Percentiles rank a stretch among this genome's conserved stretches.
Evolutionary conservation across 2,113 vertebrate species (phyloP).

Genomic region (Cololabis saira): DNA sequence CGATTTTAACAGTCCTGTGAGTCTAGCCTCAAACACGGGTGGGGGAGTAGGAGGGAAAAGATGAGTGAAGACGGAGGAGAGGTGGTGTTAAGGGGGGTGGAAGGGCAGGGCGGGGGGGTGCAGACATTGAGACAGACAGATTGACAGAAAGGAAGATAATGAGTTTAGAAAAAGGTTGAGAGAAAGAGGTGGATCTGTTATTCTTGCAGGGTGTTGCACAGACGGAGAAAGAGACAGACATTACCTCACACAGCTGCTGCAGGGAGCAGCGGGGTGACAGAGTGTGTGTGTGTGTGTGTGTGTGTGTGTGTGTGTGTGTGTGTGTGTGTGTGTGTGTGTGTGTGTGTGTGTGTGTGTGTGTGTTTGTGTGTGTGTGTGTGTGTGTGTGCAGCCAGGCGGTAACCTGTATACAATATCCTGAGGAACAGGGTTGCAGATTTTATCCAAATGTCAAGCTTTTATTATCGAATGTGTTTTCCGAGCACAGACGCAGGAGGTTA

Average conservation of each 20-base stretch:
- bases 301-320: no score
- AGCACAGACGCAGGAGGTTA: conserved; percentile 10
- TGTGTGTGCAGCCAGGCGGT: conserved; percentile 34
- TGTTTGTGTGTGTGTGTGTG: not conserved
- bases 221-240: conserved; percentile 66
- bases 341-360: no score
- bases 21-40: conserved; percentile 46
- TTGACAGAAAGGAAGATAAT: conserved; percentile 58
- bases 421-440: conserved; percentile 47
- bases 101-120: conserved; percentile 34
- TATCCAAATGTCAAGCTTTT: conserved; percentile 50
- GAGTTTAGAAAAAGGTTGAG: conserved; percentile 57
- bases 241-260: conserved; percentile 74
- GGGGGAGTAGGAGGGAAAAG: conserved; percentile 20
- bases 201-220: conserved; percentile 69
- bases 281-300: conserved; percentile 27
- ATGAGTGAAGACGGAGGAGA: conserved; percentile 2
- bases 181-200: conserved; percentile 62
- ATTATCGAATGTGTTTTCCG: conserved; percentile 2
- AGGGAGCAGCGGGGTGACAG: conserved; percentile 49
- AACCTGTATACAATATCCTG: conserved; percentile 57
- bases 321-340: no score
- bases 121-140: conserved; percentile 48
- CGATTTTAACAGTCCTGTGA: conserved; percentile 65
- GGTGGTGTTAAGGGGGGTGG: not conserved